Evolutionary conservation across 2,888 invertebrate species (phyloP).

Genomic region (Pammene aurita): DNA sequence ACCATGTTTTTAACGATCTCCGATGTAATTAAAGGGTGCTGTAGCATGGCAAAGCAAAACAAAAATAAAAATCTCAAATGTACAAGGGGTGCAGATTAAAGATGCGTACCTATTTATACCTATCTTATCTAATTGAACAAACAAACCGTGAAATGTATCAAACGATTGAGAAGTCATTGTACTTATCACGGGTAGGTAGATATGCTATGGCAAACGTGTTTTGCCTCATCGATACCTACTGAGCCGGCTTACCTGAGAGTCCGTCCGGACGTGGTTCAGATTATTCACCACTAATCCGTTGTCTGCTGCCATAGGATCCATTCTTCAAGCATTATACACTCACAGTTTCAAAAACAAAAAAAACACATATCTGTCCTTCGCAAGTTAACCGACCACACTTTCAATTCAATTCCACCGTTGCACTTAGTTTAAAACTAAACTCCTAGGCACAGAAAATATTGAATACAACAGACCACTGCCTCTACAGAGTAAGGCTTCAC

Average conservation of each 20-base stretch:
- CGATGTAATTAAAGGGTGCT: not conserved
- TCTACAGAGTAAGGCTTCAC: slow-evolving; percentile 66
- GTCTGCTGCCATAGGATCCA: slow-evolving; percentile 79
- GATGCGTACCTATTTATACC: not conserved
- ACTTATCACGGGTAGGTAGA: slow-evolving; percentile 70
- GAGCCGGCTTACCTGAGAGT: slow-evolving; percentile 76
- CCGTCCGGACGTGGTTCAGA: slow-evolving; percentile 79
- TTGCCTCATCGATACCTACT: slow-evolving; percentile 69
- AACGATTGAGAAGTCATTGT: slow-evolving; percentile 74
- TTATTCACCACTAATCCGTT: slow-evolving; percentile 80
- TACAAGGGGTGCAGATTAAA: too few relatives aligned
- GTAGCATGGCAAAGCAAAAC: not conserved
- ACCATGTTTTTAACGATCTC: not conserved
- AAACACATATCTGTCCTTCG: slow-evolving; percentile 41
- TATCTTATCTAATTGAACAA: slow-evolving; percentile 15
- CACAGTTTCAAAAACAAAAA: slow-evolving; percentile 55
- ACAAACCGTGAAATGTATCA: slow-evolving; percentile 50
- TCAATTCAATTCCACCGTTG: slow-evolving; percentile 40
- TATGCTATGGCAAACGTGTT: slow-evolving; percentile 78
- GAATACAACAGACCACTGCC: slow-evolving; percentile 53
- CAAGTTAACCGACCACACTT: slow-evolving; percentile 34
- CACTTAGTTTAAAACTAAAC: slow-evolving; percentile 51
- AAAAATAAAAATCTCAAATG: not conserved
- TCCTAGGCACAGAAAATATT: slow-evolving; percentile 59
- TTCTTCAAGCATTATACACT: slow-evolving; percentile 71